A percentile compares a stretch with the other conserved stretches of the same genome.
These are phyloP conservation scores for Coenonympha arcania DNA, from an alignment of 2,888 invertebrate genomes.

Conservation along the genomic window DNA sequence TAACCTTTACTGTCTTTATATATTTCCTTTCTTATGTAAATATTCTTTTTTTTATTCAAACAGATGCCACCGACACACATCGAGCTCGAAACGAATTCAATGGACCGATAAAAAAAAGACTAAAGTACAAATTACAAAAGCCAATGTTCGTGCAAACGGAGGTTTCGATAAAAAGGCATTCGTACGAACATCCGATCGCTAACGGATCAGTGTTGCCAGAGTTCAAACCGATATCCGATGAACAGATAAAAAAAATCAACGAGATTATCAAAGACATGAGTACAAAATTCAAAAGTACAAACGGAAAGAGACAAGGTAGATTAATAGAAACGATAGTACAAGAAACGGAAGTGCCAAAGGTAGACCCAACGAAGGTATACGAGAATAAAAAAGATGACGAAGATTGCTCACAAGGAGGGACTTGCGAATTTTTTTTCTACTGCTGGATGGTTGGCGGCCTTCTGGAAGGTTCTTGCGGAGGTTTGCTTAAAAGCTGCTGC, in stretches of 20 bases:
- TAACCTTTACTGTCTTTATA: constrained; percentile 8
- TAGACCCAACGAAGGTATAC: constrained; percentile 18
- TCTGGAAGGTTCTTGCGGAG: constrained; percentile 87
- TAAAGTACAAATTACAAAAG: constrained; percentile 37
- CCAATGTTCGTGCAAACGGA: constrained; percentile 65
- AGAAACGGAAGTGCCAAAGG: constrained; percentile 20
- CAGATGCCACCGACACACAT: constrained; percentile 69
- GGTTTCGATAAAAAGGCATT: constrained; percentile 42
- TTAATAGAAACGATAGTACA: constrained; percentile 33
- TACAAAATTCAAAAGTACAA: constrained; percentile 33
- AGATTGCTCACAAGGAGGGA: constrained; percentile 81
- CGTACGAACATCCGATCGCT: constrained; percentile 46
- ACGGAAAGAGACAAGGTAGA: constrained; percentile 43
- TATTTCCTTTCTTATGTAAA: constrained; percentile 25
- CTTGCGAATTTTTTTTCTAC: constrained; percentile 92
- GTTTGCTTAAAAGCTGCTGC: constrained; percentile 89
- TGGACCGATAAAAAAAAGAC: constrained; percentile 36
- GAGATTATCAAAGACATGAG: constrained; percentile 53
- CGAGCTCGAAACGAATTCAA: constrained; percentile 50
- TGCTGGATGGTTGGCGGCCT: constrained; percentile 94
- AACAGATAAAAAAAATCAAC: constrained; percentile 55
- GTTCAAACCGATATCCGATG: constrained; percentile 65
- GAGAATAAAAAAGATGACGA: constrained; percentile 37
- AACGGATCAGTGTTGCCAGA: constrained; percentile 45
- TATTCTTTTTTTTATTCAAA: constrained; percentile 45